Evolutionary conservation across 2,888 invertebrate species (phyloP).

Genomic region (Leucophora obtusa): DNA sequence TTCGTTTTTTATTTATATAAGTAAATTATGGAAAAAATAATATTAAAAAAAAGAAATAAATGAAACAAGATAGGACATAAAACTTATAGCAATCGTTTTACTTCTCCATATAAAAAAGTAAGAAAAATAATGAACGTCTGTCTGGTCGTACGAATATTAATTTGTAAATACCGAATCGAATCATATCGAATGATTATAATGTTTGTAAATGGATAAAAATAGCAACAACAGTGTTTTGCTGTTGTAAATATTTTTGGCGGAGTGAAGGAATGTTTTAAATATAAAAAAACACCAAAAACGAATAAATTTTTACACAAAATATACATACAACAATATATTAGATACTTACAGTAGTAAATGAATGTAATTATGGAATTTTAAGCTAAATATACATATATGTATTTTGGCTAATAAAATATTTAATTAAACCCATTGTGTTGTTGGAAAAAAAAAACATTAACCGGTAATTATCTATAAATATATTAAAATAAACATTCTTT

Average conservation of each 20-base stretch:
- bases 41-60: slow-evolving; percentile 46
- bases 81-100: not conserved
- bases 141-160: not conserved
- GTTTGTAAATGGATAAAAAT: not conserved
- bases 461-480: no score
- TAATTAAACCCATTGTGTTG: no score
- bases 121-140: not conserved
- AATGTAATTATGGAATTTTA: no score
- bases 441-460: no score
- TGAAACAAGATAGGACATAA: slow-evolving; percentile 55
- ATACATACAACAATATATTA: no score
- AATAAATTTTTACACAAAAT: not conserved
- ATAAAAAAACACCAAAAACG: slow-evolving; percentile 8
- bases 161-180: slow-evolving; percentile 30
- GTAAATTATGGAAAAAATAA: slow-evolving; percentile 37
- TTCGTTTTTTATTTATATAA: slow-evolving; percentile 16
- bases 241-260: slow-evolving; percentile 33
- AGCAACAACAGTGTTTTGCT: not conserved
- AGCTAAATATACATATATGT: no score
- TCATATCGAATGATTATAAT: slow-evolving; percentile 32
- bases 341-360: no score
- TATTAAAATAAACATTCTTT: no score
- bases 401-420: no score
- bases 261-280: slow-evolving; percentile 10
- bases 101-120: slow-evolving; percentile 1